Conservation (phyloP, 1,140 invertebrate genomes). For the Cydia amplana region DNA sequence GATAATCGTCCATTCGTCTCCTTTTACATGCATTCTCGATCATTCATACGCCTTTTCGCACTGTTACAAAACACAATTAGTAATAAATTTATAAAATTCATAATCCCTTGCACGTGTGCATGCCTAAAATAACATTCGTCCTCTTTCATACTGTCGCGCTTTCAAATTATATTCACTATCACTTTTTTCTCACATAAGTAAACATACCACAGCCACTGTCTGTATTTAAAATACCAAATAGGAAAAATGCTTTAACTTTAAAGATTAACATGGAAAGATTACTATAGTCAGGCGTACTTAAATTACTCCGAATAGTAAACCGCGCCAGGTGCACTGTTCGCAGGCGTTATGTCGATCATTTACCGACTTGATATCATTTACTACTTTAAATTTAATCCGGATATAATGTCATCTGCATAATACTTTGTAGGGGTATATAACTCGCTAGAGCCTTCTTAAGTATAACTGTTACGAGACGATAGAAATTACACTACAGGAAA, state of each 20-base stretch:
- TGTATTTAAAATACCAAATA: slow-evolving; percentile 79
- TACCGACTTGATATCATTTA: slow-evolving; percentile 30
- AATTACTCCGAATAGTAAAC: slow-evolving; percentile 50
- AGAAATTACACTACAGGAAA: slow-evolving; percentile 1
- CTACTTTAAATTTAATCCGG: slow-evolving; percentile 24
- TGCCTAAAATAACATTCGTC: slow-evolving; percentile 78
- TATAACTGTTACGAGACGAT: slow-evolving; percentile 10
- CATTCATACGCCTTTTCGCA: slow-evolving; percentile 54
- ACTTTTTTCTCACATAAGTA: slow-evolving; percentile 71
- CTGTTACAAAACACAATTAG: slow-evolving; percentile 69
- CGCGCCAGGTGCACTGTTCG: slow-evolving; percentile 64
- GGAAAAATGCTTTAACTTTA: slow-evolving; percentile 74
- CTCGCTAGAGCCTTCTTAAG: slow-evolving; percentile 13
- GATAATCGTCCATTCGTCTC: slow-evolving; percentile 57
- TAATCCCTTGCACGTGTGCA: slow-evolving; percentile 78
- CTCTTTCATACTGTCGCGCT: slow-evolving; percentile 60
- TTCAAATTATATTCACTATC: slow-evolving; percentile 52
- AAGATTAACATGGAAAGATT: slow-evolving; percentile 71
- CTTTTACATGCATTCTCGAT: slow-evolving; percentile 52
- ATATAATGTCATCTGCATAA: slow-evolving; percentile 12
- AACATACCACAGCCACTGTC: slow-evolving; percentile 79
- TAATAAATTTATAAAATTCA: slow-evolving; percentile 76
- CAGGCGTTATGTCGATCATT: slow-evolving; percentile 32
- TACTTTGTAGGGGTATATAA: slow-evolving; percentile 2
- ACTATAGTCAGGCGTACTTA: slow-evolving; percentile 65